Evolutionary conservation across 2,797 vertebrate species (phyloP), one percentile per base, ranked within the genome.

Genomic region (Bradypodion pumilum): DNA sequence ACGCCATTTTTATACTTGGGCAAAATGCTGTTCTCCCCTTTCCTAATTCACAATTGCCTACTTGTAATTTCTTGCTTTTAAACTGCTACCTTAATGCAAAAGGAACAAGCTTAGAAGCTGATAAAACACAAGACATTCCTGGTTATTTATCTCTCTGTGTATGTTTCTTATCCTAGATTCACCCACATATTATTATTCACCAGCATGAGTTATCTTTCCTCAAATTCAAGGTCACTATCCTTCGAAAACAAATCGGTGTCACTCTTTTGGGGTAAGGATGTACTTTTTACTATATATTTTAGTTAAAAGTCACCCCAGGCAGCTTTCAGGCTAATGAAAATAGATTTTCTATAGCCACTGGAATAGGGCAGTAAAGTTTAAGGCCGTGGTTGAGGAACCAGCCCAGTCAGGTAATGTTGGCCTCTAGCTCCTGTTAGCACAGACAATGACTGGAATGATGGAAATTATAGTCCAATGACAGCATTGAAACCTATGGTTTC

Each of bases 221-320:
- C 59, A 2, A n/a, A 46, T 1, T 9, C 37, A 6, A 1, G 35
- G 21, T 37, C 60, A 25, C 12, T 66, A 0, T 90, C 86, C 2
- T 77, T 77, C 0, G 78, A 90, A 65, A 74, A 87, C 0, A 77
- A 78, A 66, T 85, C 85, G 0, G 62, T 88, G 16, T 88, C 78
- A 42, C 87, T 75, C 7, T 78, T 91, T 5, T 95, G 95, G 95
- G 94, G 95, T 96, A 90, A 2, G 91, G 79, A 10, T 25, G 5
- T 40, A 7, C 2, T 6, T 40, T 4, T 78, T 40, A 13, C 13
- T 42, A 29, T 7, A 23, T 37, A 29, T 6, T 52, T 29, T 27
- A 4, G 25, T 62, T 42, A 15, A 27, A 62, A 42, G 37, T 9
- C 35, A 1, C 3, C 5, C 23, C 52, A 21, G 37, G 40, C 6